Evolutionary conservation across 2,888 invertebrate genomes (phyloP).

Genomic region (Vanessa cardui): DNA sequence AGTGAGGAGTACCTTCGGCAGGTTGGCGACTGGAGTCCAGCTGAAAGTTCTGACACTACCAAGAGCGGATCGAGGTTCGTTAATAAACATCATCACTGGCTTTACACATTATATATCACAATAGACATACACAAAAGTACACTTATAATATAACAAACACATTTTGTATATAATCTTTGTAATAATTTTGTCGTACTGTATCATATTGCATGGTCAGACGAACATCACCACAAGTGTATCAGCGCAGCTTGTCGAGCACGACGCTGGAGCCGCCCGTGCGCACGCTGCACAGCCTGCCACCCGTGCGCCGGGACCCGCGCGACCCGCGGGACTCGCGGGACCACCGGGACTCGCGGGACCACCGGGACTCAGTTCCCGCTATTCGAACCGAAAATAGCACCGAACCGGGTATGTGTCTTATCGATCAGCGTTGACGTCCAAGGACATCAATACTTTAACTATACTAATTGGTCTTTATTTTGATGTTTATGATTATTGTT

Average conservation of each 20-base stretch:
- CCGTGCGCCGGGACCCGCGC: constrained; percentile 74
- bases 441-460: too few species aligned
- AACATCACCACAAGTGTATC: constrained; percentile 71
- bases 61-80: constrained; percentile 64
- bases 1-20: constrained; percentile 73
- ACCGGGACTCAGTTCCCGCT: constrained; percentile 36
- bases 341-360: constrained; percentile 39
- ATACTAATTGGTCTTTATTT: too few species aligned
- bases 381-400: constrained; percentile 35
- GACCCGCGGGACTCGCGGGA: constrained; percentile 44
- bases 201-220: constrained; percentile 49
- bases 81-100: too few species aligned
- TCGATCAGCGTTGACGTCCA: too few species aligned
- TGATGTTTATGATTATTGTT: too few species aligned
- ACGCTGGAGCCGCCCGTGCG: constrained; percentile 64
- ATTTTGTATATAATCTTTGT: too few species aligned
- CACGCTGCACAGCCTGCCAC: constrained; percentile 77
- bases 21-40: constrained; percentile 65
- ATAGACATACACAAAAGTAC: too few species aligned
- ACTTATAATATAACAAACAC: too few species aligned
- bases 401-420: constrained; percentile 34
- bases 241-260: constrained; percentile 71
- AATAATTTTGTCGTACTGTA: neutral
- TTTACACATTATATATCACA: too few species aligned
- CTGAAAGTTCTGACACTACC: constrained; percentile 60